Evolutionary conservation across 2,797 vertebrate species (phyloP).

Genomic region (Ficedula albicollis): DNA sequence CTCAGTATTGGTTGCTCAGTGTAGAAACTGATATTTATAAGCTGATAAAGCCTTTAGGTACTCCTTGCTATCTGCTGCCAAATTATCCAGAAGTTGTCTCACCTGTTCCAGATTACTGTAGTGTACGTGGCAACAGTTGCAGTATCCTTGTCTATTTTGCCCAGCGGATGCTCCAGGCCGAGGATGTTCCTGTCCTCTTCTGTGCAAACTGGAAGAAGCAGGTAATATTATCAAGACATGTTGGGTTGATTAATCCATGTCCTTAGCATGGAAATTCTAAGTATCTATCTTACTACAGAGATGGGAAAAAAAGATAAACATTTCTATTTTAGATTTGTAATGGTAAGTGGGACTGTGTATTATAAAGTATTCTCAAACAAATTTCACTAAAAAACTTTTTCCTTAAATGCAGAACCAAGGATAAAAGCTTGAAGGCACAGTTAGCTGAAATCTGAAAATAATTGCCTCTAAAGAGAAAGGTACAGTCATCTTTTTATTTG

Average conservation of each 20-base stretch:
- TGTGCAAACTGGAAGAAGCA: constrained; percentile 70
- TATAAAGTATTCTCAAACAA: not conserved
- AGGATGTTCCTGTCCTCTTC: constrained; percentile 63
- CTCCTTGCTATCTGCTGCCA: not conserved
- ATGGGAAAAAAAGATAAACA: not conserved
- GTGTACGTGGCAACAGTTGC: constrained; percentile 87
- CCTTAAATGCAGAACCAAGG: not conserved
- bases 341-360: not conserved
- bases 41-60: not conserved
- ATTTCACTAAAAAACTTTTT: not conserved
- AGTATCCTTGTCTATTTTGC: constrained; percentile 87
- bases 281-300: not conserved
- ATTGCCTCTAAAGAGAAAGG: not conserved
- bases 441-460: not conserved
- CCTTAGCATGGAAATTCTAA: not conserved
- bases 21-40: not conserved
- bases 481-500: not conserved
- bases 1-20: not conserved
- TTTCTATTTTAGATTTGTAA: not conserved
- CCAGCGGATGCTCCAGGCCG: constrained; percentile 68
- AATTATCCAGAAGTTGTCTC: not conserved
- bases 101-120: constrained; percentile 92
- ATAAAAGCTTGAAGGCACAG: not conserved
- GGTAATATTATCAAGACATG: not conserved
- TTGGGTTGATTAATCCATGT: not conserved